These are phyloP conservation scores for Opisthocomus hoazin DNA, from an alignment of 2,113 vertebrate species.

Conservation along the genomic window DNA sequence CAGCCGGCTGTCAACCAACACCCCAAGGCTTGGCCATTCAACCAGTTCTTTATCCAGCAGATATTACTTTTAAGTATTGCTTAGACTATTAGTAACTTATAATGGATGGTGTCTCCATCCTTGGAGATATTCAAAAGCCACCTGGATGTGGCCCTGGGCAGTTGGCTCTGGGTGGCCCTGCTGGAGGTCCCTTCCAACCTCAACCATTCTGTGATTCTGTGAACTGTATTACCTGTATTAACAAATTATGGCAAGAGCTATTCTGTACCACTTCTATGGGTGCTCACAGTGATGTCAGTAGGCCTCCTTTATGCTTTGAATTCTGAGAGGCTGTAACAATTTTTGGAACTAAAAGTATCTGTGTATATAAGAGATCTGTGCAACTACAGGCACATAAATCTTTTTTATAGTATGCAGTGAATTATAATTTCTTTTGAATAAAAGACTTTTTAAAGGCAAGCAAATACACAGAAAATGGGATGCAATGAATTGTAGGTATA, in stretches of 20 bases:
- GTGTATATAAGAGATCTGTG: not conserved
- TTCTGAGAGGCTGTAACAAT: not conserved
- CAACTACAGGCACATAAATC: not conserved
- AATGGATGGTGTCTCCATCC: not conserved
- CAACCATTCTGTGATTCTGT: not conserved
- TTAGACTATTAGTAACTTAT: not conserved
- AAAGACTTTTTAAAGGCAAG: not conserved
- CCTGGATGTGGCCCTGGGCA: not conserved
- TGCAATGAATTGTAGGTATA: not conserved
- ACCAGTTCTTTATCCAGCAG: too few relatives aligned
- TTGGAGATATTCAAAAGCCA: not conserved
- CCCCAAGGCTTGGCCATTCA: too few relatives aligned
- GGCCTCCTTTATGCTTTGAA: not conserved
- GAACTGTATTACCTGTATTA: not conserved
- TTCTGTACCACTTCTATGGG: not conserved
- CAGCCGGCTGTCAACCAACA: too few relatives aligned
- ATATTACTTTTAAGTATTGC: not conserved
- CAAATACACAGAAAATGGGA: not conserved
- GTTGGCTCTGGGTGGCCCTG: not conserved
- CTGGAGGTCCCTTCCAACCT: not conserved
- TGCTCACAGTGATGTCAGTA: not conserved
- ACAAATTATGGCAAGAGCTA: not conserved
- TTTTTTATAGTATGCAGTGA: not conserved
- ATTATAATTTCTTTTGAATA: not conserved
- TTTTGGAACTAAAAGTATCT: not conserved